Evolutionary conservation across 2,113 vertebrate species (phyloP).

Genomic region (Myotis lucifugus): DNA sequence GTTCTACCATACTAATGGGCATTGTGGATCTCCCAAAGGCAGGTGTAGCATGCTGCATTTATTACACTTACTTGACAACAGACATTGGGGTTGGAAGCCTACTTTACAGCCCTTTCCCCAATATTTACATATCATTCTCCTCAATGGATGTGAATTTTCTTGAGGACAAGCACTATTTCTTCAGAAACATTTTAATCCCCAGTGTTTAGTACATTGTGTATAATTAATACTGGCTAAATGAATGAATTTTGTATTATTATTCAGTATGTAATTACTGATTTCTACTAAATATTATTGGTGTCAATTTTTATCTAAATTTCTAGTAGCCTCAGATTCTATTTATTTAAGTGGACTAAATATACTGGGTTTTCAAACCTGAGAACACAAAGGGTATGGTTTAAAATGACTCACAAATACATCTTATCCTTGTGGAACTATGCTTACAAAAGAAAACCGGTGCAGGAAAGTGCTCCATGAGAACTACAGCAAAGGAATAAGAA

Average conservation of each 20-base stretch:
- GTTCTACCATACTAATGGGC: not conserved
- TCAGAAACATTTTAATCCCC: slow-evolving; percentile 33
- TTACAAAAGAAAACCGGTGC: slow-evolving; percentile 30
- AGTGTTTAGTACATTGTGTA: not conserved
- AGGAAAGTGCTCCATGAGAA: not conserved
- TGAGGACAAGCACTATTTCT: not conserved
- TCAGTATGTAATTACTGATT: not conserved
- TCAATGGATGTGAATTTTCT: slow-evolving; percentile 11
- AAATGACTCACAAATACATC: slow-evolving; percentile 17
- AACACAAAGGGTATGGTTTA: slow-evolving; percentile 17
- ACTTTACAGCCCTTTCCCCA: not conserved
- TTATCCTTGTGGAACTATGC: slow-evolving; percentile 15
- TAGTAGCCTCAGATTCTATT: not conserved
- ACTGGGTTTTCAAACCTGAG: not conserved
- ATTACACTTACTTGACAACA: not conserved
- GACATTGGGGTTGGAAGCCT: not conserved
- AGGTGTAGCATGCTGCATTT: not conserved
- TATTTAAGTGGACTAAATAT: slow-evolving; percentile 5
- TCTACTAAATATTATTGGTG: slow-evolving; percentile 35
- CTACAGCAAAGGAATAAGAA: not conserved
- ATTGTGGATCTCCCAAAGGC: not conserved
- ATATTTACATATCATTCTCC: not conserved
- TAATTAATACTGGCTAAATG: not conserved
- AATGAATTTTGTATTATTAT: not conserved
- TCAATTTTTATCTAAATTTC: slow-evolving; percentile 27